These are phyloP conservation scores for Doryteuthis pealeii DNA, from an alignment of 1,140 invertebrate genomes.

Conservation along the genomic window DNA sequence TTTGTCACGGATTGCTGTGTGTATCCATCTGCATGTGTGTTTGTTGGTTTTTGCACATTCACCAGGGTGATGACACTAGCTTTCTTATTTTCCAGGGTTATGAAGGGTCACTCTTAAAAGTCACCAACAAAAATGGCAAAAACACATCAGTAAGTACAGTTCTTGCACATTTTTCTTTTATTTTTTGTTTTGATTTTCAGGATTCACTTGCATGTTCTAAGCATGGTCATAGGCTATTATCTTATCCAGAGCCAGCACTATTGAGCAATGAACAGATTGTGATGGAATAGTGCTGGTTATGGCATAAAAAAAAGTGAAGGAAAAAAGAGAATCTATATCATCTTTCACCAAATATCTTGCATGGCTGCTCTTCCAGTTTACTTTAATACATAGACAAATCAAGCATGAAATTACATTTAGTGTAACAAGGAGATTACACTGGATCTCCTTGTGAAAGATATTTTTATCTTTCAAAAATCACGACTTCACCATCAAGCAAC, in stretches of 20 bases:
- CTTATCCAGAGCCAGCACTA: too few species aligned
- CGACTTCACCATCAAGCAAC: too few species aligned
- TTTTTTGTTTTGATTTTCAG: background rate
- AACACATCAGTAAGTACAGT: constrained; percentile 89
- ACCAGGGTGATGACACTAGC: constrained; percentile 8
- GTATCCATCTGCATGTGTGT: constrained; percentile 2
- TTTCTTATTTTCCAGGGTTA: constrained; percentile 63
- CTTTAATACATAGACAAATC: background rate
- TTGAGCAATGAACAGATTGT: too few species aligned
- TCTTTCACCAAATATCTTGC: too few species aligned
- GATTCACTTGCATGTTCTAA: too few species aligned
- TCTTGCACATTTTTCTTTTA: constrained; percentile 1
- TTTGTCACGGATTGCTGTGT: too few species aligned
- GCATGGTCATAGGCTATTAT: too few species aligned
- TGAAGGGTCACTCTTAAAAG: constrained; percentile 97
- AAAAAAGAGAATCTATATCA: too few species aligned
- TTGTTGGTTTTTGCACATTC: constrained; percentile 7
- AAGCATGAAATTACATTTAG: background rate
- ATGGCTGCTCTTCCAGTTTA: background rate
- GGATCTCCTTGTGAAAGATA: too few species aligned
- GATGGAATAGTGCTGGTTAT: too few species aligned
- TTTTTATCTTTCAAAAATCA: too few species aligned
- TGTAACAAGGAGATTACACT: background rate
- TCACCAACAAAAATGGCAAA: constrained; percentile 99
- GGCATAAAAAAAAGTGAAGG: too few species aligned